Evolutionary conservation across 2,888 invertebrate genomes (phyloP), one percentile per base, ranked within the genome.

Genomic region (Leptinotarsa juncta): DNA sequence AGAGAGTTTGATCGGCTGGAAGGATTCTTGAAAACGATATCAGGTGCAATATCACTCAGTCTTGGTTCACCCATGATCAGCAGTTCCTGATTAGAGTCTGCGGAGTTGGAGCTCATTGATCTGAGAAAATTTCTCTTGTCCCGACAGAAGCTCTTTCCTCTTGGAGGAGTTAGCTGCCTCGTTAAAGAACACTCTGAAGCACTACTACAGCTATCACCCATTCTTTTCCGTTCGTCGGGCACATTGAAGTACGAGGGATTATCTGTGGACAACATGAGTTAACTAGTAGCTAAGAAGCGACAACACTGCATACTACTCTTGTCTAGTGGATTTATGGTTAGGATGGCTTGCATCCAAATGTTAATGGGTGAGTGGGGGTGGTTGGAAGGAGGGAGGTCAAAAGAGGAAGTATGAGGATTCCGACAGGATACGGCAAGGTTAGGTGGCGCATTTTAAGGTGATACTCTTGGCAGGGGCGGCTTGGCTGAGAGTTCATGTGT

Each of bases 161-260:
- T 85, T 72, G 80, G 87, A 75, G 81, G 87, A 75, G 82, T 87
- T 73, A 75, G 83, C 83, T 78, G 84, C n/a, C 84, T 82, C 15
- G 78, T 83, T 48, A 85, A 71, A 32, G 84, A 82, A 70, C 80
- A 77, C 71, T 83, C 82, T 42, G 83, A 81, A 4, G 83, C 76
- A 71, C 82, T 82, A 68, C 83, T 82, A 66, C 81, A 77, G 71
- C 79, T 82, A 70, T 81, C 80, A 67, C 79, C 60, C 73, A 77
- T 79, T 49, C 82, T 81, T 80, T 80, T 82, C 32, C 71, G 76
- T 48, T 73, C 83, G 77, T 85, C 90, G 84, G 91, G 90, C 83
- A 94, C 88, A 83, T 93, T 91, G 87, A 94, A 94, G 87, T 94
- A 94, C 78, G 94, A 94, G 65, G 94, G 94, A 88, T 94, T 94